Percentiles rank a stretch among this genome's conserved stretches.
Conservation (phyloP, 2,113 vertebrate species). For the Periophthalmus modestus region DNA sequence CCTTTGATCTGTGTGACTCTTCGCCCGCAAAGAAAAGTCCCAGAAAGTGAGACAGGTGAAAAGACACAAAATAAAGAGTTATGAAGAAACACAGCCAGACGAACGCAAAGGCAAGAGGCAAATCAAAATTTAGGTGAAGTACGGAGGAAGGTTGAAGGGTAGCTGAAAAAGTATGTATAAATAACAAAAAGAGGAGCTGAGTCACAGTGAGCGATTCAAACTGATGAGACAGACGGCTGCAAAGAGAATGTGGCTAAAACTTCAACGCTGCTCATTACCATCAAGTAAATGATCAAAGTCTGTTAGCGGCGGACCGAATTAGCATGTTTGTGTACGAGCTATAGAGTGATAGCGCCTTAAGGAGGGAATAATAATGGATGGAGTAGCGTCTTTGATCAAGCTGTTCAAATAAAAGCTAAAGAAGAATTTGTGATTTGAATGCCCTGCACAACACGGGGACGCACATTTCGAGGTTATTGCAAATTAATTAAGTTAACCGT, state of each 20-base stretch:
- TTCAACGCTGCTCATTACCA: constrained; percentile 40
- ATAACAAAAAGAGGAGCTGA: constrained; percentile 36
- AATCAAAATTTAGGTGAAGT: constrained; percentile 46
- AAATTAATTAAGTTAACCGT: not conserved
- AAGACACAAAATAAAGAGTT: constrained; percentile 32
- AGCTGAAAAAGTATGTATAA: constrained; percentile 32
- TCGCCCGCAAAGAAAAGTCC: constrained; percentile 45
- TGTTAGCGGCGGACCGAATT: constrained; percentile 25
- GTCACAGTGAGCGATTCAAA: constrained; percentile 37
- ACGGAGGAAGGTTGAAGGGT: constrained; percentile 6
- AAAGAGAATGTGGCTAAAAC: constrained; percentile 25
- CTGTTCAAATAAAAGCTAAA: not conserved
- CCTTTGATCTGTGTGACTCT: constrained; percentile 61
- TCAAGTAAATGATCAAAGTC: constrained; percentile 33
- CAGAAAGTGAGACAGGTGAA: constrained; percentile 47
- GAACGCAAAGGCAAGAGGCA: constrained; percentile 42
- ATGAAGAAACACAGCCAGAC: constrained; percentile 39
- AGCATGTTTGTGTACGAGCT: not conserved
- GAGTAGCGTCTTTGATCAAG: not conserved
- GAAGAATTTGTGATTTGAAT: not conserved
- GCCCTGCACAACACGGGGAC: not conserved
- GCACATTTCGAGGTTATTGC: not conserved
- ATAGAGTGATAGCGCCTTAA: constrained; percentile 5
- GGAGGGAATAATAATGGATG: not conserved
- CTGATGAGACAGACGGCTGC: constrained; percentile 37